A percentile compares a stretch with the other conserved stretches of the same genome.
phyloP scores from a whole-genome alignment of 2,888 invertebrate species.

The Apodemia hepburni region DNA sequence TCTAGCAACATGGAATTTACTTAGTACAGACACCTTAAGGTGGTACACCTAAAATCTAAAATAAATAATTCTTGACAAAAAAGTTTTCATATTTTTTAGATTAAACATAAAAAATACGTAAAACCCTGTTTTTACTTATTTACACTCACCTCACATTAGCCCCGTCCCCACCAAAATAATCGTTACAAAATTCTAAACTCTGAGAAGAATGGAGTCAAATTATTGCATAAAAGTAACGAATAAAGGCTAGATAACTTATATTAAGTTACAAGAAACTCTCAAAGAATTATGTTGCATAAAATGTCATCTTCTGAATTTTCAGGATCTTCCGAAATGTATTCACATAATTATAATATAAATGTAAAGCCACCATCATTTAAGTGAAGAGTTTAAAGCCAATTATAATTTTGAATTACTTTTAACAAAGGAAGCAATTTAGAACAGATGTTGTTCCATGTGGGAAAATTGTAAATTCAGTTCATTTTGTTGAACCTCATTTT shows the following conservation, averaged over 20 bases:
- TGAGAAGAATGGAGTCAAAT: no score
- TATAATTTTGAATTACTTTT: conserved; percentile 53
- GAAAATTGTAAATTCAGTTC: conserved; percentile 25
- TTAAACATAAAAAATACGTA: no score
- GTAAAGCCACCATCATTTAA: conserved; percentile 27
- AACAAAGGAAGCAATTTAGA: conserved; percentile 48
- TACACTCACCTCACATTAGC: no score
- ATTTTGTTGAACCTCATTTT: background rate
- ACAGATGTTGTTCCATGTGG: conserved; percentile 31
- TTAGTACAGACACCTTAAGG: no score
- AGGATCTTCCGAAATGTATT: background rate
- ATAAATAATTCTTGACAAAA: no score
- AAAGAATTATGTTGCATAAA: background rate
- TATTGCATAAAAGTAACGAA: background rate
- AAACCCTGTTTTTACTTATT: no score
- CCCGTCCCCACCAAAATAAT: no score
- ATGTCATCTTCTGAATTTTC: no score
- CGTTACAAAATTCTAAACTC: no score
- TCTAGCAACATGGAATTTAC: no score
- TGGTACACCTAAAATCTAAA: no score
- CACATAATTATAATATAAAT: background rate
- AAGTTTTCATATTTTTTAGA: no score
- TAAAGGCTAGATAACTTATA: conserved; percentile 19
- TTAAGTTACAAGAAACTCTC: background rate
- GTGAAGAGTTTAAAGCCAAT: conserved; percentile 40